Evolutionary conservation across 2,888 invertebrate species (phyloP), one percentile per base, ranked within the genome.

Genomic region (Cantharis nigra): DNA sequence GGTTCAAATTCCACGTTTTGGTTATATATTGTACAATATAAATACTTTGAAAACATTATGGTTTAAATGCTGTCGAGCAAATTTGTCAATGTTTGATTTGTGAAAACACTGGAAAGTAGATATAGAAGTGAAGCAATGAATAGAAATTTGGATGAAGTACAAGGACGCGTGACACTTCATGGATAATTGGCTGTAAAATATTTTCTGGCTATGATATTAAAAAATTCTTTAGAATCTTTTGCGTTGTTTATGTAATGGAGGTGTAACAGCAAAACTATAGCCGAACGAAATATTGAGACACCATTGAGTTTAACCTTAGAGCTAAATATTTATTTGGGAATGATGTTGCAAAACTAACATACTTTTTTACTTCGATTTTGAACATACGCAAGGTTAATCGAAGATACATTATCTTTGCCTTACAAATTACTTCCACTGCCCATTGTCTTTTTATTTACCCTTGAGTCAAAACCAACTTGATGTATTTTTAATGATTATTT

Each of bases 401-500:
- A 49, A 49, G 49, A 49, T 49, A 49, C 49, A 49, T 49, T 49
- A 49, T 49, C 49, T 49, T 33, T 49, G 49, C n/a, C 49, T 49
- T 49, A 49, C 13, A 49, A 49, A 49, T 49, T 49, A 49, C 49
- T 49, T 49, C 49, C 49, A 49, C 14, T 69, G 69, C 49, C 77
- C 71, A 77, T 74, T 77, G 73, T 77, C 72, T 72, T 73, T 77
- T 77, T 73, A 65, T 74, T 74, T 77, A 77, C 72, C 77, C 77
- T 77, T 74, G 73, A 77, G 72, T 70, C 65, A 65, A 63, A 77
- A 75, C 67, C 67, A 49, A 75, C 65, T 77, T 82, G 81, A 82
- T 82, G 81, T 81, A 82, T 82, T 82, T 82, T 82, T 82, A 82
- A 82, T 82, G 81, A 82, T 76, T 65, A 75, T 79, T 79, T 78